Evolutionary conservation across 2,888 invertebrate species (phyloP), one percentile per base, ranked within the genome.

Genomic region (Chrysolina americana): DNA sequence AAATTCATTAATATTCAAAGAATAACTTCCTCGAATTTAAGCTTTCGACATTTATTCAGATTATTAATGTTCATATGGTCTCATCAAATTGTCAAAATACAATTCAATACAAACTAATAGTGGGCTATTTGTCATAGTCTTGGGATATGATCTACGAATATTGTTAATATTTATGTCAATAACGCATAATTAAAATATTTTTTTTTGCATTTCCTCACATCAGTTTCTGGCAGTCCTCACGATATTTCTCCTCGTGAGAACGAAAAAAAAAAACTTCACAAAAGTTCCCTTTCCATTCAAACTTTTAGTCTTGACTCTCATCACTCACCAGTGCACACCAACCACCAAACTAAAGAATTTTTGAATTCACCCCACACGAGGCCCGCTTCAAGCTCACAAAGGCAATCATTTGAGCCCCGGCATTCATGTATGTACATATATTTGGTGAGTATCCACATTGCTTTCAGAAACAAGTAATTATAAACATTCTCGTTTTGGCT

Each of bases 381-480:
- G 36, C 1, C 15, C 2, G 59, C 59, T 17, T 59, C 59, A 64
- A 70, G 23, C 36, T n/a, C n/a, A 63, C 28, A 70, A 44, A 70
- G 63, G 70, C 23, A 63, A 36, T 41, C 50, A 41, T 63, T 70
- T 50, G 48, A 63, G 70, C 28, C 50, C 50, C 50, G 48, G 59
- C 62, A 64, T 70, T 64, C 70, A 15, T 70, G 70, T 59, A 23
- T 50, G 64, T 36, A 59, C 36, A 62, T 70, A 70, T 64, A 36
- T 59, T 70, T 70, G 47, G 63, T 70, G 48, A 63, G 69, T 44
- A 62, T 70, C 62, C 63, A 70, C 63, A 63, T 48, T 21, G 62
- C 70, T 48, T 63, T 70, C 62, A 70, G 70, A 50, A 63, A 21
- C 47, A 59, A 28, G 70, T 15, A 70, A 62, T 63, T 70, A 63